These are phyloP conservation scores for Morbakka virulenta DNA, from an alignment of 30 jellyfish, hydroid and myxozoan species.

Conservation along the genomic window DNA sequence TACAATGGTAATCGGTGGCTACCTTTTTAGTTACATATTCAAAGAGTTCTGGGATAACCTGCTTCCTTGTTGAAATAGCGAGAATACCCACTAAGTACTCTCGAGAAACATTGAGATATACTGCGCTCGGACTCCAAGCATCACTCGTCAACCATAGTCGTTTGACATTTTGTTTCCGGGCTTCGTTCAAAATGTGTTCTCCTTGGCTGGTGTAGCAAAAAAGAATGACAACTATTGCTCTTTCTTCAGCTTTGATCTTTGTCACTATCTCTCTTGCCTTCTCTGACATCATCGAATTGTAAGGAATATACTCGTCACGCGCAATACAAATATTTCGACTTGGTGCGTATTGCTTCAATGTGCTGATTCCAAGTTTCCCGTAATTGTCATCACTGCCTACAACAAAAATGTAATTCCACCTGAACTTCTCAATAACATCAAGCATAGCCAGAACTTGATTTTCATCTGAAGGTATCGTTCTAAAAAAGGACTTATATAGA, in stretches of 20 bases:
- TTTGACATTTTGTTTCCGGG: conserved; percentile 42
- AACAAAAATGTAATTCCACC: conserved; percentile 80
- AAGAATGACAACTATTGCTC: conserved; percentile 68
- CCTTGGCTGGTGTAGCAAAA: conserved; percentile 74
- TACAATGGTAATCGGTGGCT: conserved; percentile 33
- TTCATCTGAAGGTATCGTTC: conserved; percentile 91
- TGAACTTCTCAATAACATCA: conserved; percentile 62
- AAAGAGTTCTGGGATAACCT: conserved; percentile 39
- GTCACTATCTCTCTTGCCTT: conserved; percentile 46
- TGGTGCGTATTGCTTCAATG: conserved; percentile 61
- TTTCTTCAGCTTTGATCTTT: conserved; percentile 25
- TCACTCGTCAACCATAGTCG: conserved; percentile 92
- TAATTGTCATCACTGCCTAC: conserved; percentile 94
- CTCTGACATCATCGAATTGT: conserved; percentile 41
- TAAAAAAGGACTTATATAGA: conserved; percentile 74
- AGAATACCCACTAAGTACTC: conserved; percentile 59
- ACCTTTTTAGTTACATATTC: conserved; percentile 35
- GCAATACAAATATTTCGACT: conserved; percentile 73
- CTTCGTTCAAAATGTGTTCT: conserved; percentile 63
- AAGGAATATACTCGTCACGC: conserved; percentile 67
- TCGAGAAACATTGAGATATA: conserved; percentile 28
- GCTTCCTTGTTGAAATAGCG: conserved; percentile 60
- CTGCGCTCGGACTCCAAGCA: conserved; percentile 83
- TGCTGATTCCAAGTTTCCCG: conserved; percentile 79
- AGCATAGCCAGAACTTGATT: conserved; percentile 83